These are phyloP conservation scores for Epistrophe eligans DNA, from an alignment of 2,888 invertebrate species.

Conservation along the genomic window DNA sequence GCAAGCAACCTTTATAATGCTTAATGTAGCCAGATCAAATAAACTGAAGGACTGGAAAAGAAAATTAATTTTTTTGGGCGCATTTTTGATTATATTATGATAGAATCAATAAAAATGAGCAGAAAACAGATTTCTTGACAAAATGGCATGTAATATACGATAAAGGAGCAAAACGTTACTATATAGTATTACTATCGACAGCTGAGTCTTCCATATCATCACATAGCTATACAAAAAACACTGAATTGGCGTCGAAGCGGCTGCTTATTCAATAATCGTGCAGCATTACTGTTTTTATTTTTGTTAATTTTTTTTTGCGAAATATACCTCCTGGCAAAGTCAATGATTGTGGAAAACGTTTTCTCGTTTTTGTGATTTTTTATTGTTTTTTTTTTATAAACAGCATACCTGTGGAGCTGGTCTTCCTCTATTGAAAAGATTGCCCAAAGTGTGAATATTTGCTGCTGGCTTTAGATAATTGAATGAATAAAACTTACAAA, in stretches of 20 bases:
- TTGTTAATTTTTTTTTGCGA: not conserved
- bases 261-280: slow-evolving; percentile 59
- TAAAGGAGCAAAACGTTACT: not conserved
- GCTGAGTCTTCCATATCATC: not conserved
- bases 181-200: not conserved
- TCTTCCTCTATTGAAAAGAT: slow-evolving; percentile 14
- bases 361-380: too few relatives aligned
- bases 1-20: too few relatives aligned
- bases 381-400: slow-evolving; percentile 22
- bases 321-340: slow-evolving; percentile 56
- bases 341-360: slow-evolving; percentile 49
- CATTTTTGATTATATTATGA: too few relatives aligned
- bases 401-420: slow-evolving; percentile 7
- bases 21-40: too few relatives aligned
- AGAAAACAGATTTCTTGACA: too few relatives aligned
- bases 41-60: too few relatives aligned
- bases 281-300: slow-evolving; percentile 27
- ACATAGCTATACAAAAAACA: not conserved
- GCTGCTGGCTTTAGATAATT: slow-evolving; percentile 4
- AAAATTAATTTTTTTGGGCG: too few relatives aligned
- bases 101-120: too few relatives aligned
- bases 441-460: slow-evolving; percentile 15
- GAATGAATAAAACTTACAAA: not conserved
- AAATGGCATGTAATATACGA: too few relatives aligned
- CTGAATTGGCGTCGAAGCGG: slow-evolving; percentile 34